Conservation (phyloP, 2,113 vertebrate species). For the Eudorcas thomsonii region DNA sequence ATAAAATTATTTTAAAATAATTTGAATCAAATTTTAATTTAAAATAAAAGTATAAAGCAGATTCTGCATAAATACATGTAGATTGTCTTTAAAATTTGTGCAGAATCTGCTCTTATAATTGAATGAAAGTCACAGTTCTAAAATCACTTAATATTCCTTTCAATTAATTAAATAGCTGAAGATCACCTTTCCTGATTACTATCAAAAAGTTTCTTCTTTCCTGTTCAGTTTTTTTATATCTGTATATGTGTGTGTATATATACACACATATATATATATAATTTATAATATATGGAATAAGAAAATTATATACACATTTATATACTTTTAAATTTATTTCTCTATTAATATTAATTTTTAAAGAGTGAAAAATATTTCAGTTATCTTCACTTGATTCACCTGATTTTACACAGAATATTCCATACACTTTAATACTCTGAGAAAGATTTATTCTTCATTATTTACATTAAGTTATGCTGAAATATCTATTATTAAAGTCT, state of each 20-base stretch:
- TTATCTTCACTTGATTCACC: not conserved
- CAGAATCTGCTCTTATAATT: not conserved
- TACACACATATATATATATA: accelerated
- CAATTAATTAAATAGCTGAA: not conserved
- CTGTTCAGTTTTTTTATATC: not conserved
- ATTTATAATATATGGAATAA: not conserved
- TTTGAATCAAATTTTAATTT: not conserved
- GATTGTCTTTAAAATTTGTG: not conserved
- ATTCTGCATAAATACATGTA: not conserved
- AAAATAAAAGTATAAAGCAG: not conserved
- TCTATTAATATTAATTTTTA: not conserved
- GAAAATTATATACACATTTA: not conserved
- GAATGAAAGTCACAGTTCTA: not conserved
- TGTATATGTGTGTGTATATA: too few species aligned
- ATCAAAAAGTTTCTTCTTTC: not conserved
- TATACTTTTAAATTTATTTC: not conserved
- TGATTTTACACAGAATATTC: constrained; percentile 7
- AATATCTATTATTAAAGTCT: not conserved
- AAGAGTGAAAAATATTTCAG: not conserved
- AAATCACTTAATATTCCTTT: not conserved
- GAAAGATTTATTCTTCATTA: not conserved
- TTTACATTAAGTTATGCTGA: constrained; percentile 2
- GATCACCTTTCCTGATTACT: not conserved
- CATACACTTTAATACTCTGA: not conserved
- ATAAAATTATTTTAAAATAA: not conserved